Evolutionary conservation across 1,140 invertebrate species (phyloP), one percentile per base, ranked within the genome.

Genomic region (Tetramorium simillimum): DNA sequence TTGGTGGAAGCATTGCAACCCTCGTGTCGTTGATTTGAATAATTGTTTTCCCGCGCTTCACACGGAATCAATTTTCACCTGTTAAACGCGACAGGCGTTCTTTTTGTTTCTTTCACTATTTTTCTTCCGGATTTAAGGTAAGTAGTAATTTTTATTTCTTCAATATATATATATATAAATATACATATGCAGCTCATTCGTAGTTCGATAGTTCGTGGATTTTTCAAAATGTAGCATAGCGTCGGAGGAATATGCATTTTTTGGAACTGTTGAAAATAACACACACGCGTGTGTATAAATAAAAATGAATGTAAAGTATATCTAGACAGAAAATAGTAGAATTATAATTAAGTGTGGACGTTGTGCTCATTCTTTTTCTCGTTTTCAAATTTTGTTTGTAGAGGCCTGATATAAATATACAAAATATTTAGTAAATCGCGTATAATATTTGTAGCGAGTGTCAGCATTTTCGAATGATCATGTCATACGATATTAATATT

Each of bases 31-130:
- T 3, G 37, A 43, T 60, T 76, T 43, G 53, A 16, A 58, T 37
- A 77, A 76, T 3, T 46, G 69, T 46, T 88, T 86, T 88, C 88
- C 90, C 90, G 86, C 85, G 87, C 75, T 89, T 14, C 40, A 28
- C 58, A 46, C 37, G 43, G 51, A 77, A 28, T 62, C 80, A n/a
- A 40, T 43, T 73, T 76, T 62, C 86, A 87, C 90, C 89, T 90
- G 88, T 91, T 89, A 46, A 88, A 89, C 89, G 60, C 49, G 51
- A 78, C 16, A 53, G 14, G 14, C 76, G 4, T 60, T 58, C 24
- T 33, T 56, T 60, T 14, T 67, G 33, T 46, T 40, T 16, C 21
- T 40, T 33, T 24, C 28, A 53, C 28, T 33, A 33, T 33, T 28
- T 60, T 60, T 24, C 76, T 76, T 56, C 43, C 21, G 37, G 49